A percentile compares a stretch with the other conserved stretches of the same genome.
Evolutionary conservation across 2,888 invertebrate genomes (phyloP).

Genomic region (Lordiphosa fenestrarum): DNA sequence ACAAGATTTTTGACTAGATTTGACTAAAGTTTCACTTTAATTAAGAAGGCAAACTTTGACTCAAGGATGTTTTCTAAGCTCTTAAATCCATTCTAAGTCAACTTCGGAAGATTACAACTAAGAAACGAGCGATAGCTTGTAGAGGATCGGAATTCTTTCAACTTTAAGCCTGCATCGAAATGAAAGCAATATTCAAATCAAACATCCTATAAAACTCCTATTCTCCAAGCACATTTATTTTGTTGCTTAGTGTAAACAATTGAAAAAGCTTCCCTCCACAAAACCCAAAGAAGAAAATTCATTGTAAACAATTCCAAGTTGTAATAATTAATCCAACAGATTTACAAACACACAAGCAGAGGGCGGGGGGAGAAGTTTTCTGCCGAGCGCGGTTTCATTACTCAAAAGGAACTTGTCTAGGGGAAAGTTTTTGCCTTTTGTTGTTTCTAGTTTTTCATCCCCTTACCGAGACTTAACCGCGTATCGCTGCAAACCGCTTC

Average conservation of each 20-base stretch:
- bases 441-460: constrained; percentile 9
- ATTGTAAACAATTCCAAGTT: constrained; percentile 69
- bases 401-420: constrained; percentile 22
- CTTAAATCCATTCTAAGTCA: too few species aligned
- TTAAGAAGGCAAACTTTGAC: too few species aligned
- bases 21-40: too few species aligned
- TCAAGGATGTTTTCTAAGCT: too few species aligned
- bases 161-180: too few species aligned
- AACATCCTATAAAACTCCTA: too few species aligned
- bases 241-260: constrained; percentile 7
- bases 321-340: constrained; percentile 75
- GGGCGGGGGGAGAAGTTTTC: constrained; percentile 7
- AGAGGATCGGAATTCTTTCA: too few species aligned
- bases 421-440: constrained; percentile 20
- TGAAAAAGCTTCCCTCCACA: constrained; percentile 19
- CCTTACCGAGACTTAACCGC: constrained; percentile 13
- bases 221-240: too few species aligned
- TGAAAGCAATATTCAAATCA: too few species aligned
- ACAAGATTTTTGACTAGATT: too few species aligned
- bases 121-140: too few species aligned
- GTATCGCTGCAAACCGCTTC: constrained; percentile 47
- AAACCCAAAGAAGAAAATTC: constrained; percentile 40
- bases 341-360: constrained; percentile 53
- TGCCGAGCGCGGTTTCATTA: constrained; percentile 36
- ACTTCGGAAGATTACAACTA: too few species aligned